phyloP scores from a whole-genome alignment of 1,140 invertebrate species.

The Penaeus chinensis region DNA sequence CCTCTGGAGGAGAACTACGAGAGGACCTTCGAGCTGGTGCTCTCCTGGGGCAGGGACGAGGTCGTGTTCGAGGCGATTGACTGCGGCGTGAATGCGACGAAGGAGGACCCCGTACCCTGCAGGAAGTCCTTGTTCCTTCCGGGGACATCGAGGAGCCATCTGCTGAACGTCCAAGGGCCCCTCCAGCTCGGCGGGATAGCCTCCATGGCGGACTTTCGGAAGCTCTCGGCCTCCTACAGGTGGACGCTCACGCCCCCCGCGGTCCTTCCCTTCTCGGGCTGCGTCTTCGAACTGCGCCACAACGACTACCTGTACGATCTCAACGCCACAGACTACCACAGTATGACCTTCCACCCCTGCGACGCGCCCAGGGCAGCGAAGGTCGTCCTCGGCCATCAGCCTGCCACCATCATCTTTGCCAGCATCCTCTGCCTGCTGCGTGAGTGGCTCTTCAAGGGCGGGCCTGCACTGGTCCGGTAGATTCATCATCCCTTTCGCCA shows the following conservation, averaged over 20 bases:
- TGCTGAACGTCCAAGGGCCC: constrained; percentile 92
- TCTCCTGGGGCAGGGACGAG: constrained; percentile 50
- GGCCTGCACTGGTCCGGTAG: too few relatives aligned
- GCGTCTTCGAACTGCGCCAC: constrained; percentile 84
- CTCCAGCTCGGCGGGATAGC: constrained; percentile 92
- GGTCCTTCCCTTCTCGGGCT: constrained; percentile 91
- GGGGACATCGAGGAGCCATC: constrained; percentile 29
- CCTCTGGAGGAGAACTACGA: constrained; percentile 76
- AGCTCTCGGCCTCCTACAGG: constrained; percentile 77
- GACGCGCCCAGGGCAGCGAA: constrained; percentile 42
- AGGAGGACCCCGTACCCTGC: constrained; percentile 31
- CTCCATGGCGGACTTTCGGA: constrained; percentile 79
- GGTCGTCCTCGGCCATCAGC: constrained; percentile 54
- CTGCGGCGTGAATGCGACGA: constrained; percentile 47
- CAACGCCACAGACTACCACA: constrained; percentile 56
- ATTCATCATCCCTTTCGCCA: too few relatives aligned
- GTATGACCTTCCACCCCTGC: constrained; percentile 49
- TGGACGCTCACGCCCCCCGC: constrained; percentile 86
- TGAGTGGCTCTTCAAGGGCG: constrained; percentile 34
- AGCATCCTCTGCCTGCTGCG: constrained; percentile 58
- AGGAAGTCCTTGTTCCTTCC: constrained; percentile 27
- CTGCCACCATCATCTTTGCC: constrained; percentile 58
- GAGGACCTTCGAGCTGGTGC: constrained; percentile 32
- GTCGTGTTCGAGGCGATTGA: constrained; percentile 39
- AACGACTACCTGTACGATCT: constrained; percentile 60